Evolutionary conservation across 2,113 vertebrate genomes (phyloP).

Genomic region (Hoplias malabaricus): DNA sequence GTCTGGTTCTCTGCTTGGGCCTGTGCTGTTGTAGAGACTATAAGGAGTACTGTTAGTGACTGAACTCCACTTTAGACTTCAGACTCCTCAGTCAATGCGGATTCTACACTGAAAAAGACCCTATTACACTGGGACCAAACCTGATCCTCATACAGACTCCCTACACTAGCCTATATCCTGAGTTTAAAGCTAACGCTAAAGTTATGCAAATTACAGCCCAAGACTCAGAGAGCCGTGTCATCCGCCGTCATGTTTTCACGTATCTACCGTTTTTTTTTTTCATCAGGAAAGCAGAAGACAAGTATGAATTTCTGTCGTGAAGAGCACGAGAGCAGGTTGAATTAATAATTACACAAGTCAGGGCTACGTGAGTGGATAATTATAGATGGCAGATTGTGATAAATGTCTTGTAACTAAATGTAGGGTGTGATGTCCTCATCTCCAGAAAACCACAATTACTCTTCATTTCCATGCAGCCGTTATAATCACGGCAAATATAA

Average conservation of each 20-base stretch:
- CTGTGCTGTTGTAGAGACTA: no score
- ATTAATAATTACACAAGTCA: conserved; percentile 72
- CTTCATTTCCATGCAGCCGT: conserved; percentile 53
- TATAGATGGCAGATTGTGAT: conserved; percentile 62
- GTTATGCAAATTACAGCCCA: conserved; percentile 40
- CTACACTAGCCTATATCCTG: conserved; percentile 16
- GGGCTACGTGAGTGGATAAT: conserved; percentile 69
- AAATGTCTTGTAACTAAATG: conserved; percentile 66
- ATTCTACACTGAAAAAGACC: neutral
- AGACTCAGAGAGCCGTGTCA: conserved; percentile 19
- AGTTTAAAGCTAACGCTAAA: conserved; percentile 28
- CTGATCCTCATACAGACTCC: neutral
- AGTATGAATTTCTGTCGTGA: conserved; percentile 60
- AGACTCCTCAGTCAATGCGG: neutral
- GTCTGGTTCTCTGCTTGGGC: no score
- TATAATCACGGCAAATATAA: conserved; percentile 43
- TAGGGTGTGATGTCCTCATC: conserved; percentile 62
- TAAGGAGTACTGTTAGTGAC: neutral
- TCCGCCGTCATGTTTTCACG: conserved; percentile 44
- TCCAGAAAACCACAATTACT: conserved; percentile 68
- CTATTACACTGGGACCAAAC: neutral
- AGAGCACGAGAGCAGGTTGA: conserved; percentile 61
- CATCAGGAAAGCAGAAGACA: conserved; percentile 52
- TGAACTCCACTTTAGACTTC: neutral
- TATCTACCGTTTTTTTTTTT: conserved; percentile 26